phyloP scores from a whole-genome alignment of 1,140 invertebrate species.

The Anastrepha ludens region DNA sequence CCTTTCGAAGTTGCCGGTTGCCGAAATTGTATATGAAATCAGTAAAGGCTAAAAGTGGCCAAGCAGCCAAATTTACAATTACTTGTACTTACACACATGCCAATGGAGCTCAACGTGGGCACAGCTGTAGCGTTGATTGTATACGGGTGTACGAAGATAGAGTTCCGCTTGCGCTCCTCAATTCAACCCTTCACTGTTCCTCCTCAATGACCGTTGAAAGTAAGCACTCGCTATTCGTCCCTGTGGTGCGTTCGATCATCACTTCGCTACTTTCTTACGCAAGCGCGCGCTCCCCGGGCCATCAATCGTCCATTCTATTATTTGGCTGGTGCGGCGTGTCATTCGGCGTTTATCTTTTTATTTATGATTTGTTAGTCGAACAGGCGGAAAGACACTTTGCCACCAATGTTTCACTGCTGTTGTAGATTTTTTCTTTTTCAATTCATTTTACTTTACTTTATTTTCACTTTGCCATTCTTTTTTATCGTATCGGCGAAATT shows the following conservation, averaged over 20 bases:
- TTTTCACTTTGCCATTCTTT: constrained; percentile 10
- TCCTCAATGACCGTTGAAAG: neutral
- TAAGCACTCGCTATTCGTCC: constrained; percentile 5
- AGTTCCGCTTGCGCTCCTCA: constrained; percentile 22
- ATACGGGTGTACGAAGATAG: constrained; percentile 13
- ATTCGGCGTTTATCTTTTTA: constrained; percentile 44
- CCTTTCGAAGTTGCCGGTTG: neutral
- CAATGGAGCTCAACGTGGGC: no score
- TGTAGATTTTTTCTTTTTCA: constrained; percentile 18
- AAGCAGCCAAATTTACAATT: constrained; percentile 56
- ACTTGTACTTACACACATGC: neutral
- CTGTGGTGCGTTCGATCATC: constrained; percentile 38
- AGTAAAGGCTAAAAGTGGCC: constrained; percentile 31
- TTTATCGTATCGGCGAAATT: constrained; percentile 52
- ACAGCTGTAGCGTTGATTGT: neutral
- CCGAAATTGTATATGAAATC: constrained; percentile 54
- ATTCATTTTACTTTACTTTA: constrained; percentile 8
- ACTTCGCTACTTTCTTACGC: constrained; percentile 44
- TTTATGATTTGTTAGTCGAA: constrained; percentile 59
- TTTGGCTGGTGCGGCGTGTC: constrained; percentile 41
- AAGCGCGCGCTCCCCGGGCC: neutral
- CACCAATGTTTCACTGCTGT: neutral
- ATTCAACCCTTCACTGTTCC: constrained; percentile 1
- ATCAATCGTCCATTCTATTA: neutral
- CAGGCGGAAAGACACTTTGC: constrained; percentile 58